A percentile compares a stretch with the other conserved stretches of the same genome.
These are phyloP conservation scores for Mico argentatus DNA, from an alignment of 2,797 vertebrate species.

Conservation along the genomic window DNA sequence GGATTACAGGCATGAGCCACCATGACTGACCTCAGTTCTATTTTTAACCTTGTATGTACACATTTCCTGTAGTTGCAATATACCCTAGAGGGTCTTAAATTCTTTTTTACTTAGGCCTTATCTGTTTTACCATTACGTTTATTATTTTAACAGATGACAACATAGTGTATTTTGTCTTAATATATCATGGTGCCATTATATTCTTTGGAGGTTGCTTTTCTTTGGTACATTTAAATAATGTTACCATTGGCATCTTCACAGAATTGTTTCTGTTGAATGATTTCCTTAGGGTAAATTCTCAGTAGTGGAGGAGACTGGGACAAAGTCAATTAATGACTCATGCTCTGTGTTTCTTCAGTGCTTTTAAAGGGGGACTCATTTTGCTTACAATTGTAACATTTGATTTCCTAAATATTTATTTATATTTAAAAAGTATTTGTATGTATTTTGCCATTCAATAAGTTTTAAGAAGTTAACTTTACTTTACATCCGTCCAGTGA, in stretches of 20 bases:
- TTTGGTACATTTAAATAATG: background rate
- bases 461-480: background rate
- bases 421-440: background rate
- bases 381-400: background rate
- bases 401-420: background rate
- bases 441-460: background rate
- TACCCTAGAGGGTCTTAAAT: background rate
- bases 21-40: background rate
- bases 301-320: background rate
- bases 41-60: background rate
- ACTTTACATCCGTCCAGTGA: background rate
- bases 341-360: background rate
- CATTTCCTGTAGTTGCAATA: background rate
- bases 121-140: background rate
- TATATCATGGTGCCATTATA: background rate
- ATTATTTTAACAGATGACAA: background rate
- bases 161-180: background rate
- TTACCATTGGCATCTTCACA: background rate
- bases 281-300: background rate
- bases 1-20: background rate
- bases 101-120: background rate
- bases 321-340: background rate
- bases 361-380: background rate
- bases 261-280: background rate
- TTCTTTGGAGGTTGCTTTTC: background rate